Conservation (phyloP, 2,888 invertebrate species). For the Ophioninae sp. region DNA sequence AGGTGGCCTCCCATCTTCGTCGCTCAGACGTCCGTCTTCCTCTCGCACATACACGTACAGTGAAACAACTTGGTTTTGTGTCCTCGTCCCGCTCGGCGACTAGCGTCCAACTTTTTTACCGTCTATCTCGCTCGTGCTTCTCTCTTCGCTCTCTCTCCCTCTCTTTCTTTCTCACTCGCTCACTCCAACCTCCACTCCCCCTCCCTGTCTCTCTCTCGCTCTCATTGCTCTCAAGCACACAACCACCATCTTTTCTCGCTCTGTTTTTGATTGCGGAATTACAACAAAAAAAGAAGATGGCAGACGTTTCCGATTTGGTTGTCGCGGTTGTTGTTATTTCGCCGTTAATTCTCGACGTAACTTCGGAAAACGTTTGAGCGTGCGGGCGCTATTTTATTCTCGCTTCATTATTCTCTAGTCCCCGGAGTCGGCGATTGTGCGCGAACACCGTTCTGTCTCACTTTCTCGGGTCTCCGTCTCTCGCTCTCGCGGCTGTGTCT, state of each 20-base stretch:
- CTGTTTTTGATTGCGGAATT: constrained; percentile 40
- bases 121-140: constrained; percentile 42
- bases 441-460: constrained; percentile 25
- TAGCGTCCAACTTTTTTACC: constrained; percentile 54
- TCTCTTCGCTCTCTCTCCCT: constrained; percentile 8
- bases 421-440: constrained; percentile 80
- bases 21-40: constrained; percentile 42
- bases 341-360: constrained; percentile 11
- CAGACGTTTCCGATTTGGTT: constrained; percentile 11
- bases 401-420: constrained; percentile 15
- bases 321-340: constrained; percentile 2
- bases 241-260: constrained; percentile 52
- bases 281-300: constrained; percentile 41
- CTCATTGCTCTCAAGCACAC: constrained; percentile 17
- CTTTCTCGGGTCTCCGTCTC: constrained; percentile 33
- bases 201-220: constrained; percentile 57
- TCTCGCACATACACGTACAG: constrained; percentile 46
- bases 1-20: constrained; percentile 71
- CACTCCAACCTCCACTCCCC: constrained; percentile 54
- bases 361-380: constrained; percentile 19
- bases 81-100: constrained; percentile 45
- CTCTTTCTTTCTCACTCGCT: too few relatives aligned
- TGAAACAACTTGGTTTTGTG: constrained; percentile 22
- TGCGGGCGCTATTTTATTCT: constrained; percentile 11
- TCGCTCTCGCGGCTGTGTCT: constrained; percentile 82